Percentiles rank a stretch among this genome's conserved stretches.
Evolutionary conservation across 1,140 invertebrate genomes (phyloP).

Genomic region (Bradysia coprophila): DNA sequence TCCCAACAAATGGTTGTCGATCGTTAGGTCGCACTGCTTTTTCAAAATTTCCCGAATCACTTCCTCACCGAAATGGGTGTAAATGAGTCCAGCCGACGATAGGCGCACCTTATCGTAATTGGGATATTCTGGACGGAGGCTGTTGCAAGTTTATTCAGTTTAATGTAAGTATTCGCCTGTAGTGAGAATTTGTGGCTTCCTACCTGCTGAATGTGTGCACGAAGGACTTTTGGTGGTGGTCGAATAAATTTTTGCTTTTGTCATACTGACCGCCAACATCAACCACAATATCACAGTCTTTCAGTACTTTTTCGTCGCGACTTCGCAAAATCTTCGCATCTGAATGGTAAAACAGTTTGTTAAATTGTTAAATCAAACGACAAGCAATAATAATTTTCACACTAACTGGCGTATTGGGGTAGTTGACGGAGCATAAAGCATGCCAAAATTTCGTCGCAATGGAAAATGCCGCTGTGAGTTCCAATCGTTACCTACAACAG

Average conservation of each 20-base stretch:
- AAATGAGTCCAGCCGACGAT: slow-evolving; percentile 90
- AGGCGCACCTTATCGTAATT: slow-evolving; percentile 30
- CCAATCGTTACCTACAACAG: slow-evolving; percentile 38
- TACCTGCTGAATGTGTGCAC: slow-evolving; percentile 34
- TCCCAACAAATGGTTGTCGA: slow-evolving; percentile 31
- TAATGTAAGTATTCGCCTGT: too few relatives aligned
- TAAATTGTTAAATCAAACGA: too few relatives aligned
- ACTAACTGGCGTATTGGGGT: slow-evolving; percentile 60
- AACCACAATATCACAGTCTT: slow-evolving; percentile 83
- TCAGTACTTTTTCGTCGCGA: slow-evolving; percentile 35
- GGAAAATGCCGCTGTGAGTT: slow-evolving; percentile 69
- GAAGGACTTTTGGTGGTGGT: slow-evolving; percentile 84
- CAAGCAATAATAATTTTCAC: too few relatives aligned
- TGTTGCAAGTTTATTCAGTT: too few relatives aligned
- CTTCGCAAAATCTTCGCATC: slow-evolving; percentile 68
- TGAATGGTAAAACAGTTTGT: too few relatives aligned
- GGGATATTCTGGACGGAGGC: neutral
- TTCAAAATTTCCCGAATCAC: slow-evolving; percentile 43
- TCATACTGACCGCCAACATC: slow-evolving; percentile 91
- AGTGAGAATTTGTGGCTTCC: too few relatives aligned
- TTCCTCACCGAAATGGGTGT: slow-evolving; percentile 73
- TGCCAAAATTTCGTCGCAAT: slow-evolving; percentile 91
- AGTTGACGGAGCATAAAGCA: slow-evolving; percentile 77
- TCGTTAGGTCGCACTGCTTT: slow-evolving; percentile 25
- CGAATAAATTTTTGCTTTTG: slow-evolving; percentile 56